A percentile compares a stretch with the other conserved stretches of the same genome.
Conservation (phyloP, 2,888 invertebrate species). For the Peribatodes rhomboidaria region DNA sequence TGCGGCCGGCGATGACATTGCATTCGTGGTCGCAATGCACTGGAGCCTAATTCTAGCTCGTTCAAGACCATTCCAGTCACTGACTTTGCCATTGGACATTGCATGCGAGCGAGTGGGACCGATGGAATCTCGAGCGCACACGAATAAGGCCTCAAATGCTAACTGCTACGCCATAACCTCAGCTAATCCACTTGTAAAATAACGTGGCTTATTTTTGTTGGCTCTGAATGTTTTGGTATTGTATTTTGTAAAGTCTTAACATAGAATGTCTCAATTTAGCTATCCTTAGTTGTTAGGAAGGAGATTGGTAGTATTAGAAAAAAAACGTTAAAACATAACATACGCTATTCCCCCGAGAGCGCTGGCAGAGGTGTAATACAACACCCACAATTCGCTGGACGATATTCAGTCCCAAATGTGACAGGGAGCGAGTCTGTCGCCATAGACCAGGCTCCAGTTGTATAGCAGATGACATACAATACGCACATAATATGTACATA, state of each 20-base stretch:
- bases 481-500: too few species aligned
- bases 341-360: too few species aligned
- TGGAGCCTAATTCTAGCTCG: conserved; percentile 35
- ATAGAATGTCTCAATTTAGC: too few species aligned
- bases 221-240: background rate
- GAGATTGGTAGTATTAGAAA: too few species aligned
- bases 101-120: background rate
- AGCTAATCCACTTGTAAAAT: conserved; percentile 53
- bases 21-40: conserved; percentile 71
- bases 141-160: conserved; percentile 44
- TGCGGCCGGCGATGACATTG: conserved; percentile 81
- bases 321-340: too few species aligned
- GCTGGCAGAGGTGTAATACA: too few species aligned
- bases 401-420: too few species aligned
- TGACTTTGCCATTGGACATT: background rate
- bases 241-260: background rate
- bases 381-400: too few species aligned
- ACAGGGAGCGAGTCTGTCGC: too few species aligned
- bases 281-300: too few species aligned
- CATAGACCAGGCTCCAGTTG: too few species aligned
- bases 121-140: background rate
- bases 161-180: conserved; percentile 62
- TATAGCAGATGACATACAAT: too few species aligned
- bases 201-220: background rate
- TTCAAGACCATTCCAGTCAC: background rate